Evolutionary conservation across 2,888 invertebrate species (phyloP).

Genomic region (Tipula vernalis): DNA sequence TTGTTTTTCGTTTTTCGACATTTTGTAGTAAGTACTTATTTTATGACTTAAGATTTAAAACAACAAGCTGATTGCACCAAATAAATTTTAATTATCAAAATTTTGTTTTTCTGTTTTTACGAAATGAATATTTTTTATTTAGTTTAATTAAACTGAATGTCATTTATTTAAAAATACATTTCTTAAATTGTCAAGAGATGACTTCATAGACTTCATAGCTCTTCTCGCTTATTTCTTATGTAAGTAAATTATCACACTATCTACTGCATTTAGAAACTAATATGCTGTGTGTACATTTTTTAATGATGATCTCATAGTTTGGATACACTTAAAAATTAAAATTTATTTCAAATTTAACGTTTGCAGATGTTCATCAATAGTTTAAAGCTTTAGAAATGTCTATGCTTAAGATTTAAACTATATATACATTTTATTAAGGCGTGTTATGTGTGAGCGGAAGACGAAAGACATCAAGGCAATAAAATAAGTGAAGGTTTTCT

Average conservation of each 20-base stretch:
- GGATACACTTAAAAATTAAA: not conserved
- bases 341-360: not conserved
- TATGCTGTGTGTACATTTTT: not conserved
- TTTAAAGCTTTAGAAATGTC: not conserved
- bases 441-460: not conserved
- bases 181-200: not conserved
- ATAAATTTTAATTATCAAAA: not conserved
- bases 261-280: not conserved
- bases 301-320: not conserved
- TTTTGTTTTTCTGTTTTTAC: not conserved
- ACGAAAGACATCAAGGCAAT: not conserved
- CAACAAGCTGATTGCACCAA: not conserved
- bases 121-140: not conserved
- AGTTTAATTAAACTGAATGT: not conserved
- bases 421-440: not conserved
- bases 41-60: not conserved
- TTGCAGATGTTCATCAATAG: not conserved
- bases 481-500: not conserved
- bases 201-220: not conserved
- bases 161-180: not conserved
- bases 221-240: not conserved
- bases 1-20: not conserved
- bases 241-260: not conserved
- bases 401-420: not conserved
- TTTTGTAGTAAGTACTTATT: not conserved